phyloP scores from a whole-genome alignment of 2,888 invertebrate species.

The Sepiola atlantica region DNA sequence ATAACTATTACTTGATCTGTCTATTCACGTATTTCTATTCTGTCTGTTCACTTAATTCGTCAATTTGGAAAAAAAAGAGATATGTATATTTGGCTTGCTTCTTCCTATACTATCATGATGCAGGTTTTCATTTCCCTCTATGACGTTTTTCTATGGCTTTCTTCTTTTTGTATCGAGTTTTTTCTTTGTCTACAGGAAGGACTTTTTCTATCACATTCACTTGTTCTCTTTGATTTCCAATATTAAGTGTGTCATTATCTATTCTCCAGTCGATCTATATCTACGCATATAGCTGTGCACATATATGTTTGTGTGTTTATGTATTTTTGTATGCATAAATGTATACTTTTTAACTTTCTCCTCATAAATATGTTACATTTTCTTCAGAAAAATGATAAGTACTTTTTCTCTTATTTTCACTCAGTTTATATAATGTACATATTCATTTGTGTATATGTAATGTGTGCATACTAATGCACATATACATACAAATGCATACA shows the following conservation, averaged over 20 bases:
- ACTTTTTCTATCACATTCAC: neutral
- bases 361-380: neutral
- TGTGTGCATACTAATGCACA: neutral
- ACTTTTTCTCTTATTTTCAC: neutral
- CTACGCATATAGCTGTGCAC: neutral
- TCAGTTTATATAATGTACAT: neutral
- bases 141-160: neutral
- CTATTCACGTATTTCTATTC: neutral
- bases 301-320: neutral
- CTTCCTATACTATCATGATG: neutral
- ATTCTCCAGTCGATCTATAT: neutral
- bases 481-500: neutral
- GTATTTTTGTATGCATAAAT: neutral
- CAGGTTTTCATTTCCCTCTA: neutral
- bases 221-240: neutral
- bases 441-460: neutral
- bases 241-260: neutral
- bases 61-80: neutral
- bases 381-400: neutral
- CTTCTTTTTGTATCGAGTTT: neutral
- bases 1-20: neutral
- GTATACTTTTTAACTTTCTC: neutral
- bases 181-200: neutral
- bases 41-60: neutral
- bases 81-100: neutral